Percentiles rank a stretch among this genome's conserved stretches.
phyloP scores from a whole-genome alignment of 2,888 invertebrate genomes.

The Anarsia innoxiella region DNA sequence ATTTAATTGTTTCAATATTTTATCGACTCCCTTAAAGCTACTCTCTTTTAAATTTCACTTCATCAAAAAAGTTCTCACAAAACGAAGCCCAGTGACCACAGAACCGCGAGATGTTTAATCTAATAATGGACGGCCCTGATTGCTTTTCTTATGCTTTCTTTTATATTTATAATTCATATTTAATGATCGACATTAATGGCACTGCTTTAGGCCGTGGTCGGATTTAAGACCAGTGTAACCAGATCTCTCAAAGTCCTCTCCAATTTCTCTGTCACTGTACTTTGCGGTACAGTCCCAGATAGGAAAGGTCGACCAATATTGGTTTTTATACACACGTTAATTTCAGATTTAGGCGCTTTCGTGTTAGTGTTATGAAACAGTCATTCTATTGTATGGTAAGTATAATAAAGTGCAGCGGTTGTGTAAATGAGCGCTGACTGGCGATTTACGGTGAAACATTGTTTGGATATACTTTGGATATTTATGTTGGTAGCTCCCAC shows the following conservation, averaged over 20 bases:
- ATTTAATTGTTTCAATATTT: no score
- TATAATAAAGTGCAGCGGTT: slow-evolving; percentile 59
- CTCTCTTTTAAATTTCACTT: no score
- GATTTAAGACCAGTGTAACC: slow-evolving; percentile 32
- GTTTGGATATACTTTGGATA: slow-evolving; percentile 14
- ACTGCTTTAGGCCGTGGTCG: slow-evolving; percentile 52
- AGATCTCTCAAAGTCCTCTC: slow-evolving; percentile 35
- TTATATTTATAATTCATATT: slow-evolving; percentile 74
- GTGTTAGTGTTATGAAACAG: slow-evolving; percentile 60
- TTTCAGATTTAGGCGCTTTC: slow-evolving; percentile 70
- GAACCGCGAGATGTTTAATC: slow-evolving; percentile 59
- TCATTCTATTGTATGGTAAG: slow-evolving; percentile 53
- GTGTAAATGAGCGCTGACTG: slow-evolving; percentile 50
- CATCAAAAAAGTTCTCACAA: slow-evolving; percentile 17
- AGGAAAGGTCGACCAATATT: slow-evolving; percentile 24
- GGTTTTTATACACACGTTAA: slow-evolving; percentile 62
- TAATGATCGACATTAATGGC: slow-evolving; percentile 73
- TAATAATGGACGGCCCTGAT: slow-evolving; percentile 63
- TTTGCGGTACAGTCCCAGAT: not conserved
- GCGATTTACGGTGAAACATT: slow-evolving; percentile 26
- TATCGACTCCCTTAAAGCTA: no score
- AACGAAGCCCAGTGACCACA: slow-evolving; percentile 18
- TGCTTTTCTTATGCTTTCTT: slow-evolving; percentile 69
- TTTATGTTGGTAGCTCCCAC: slow-evolving; percentile 7
- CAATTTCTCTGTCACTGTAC: not conserved